These are phyloP conservation scores for Xenopus tropicalis DNA, from an alignment of 2,113 vertebrate genomes.

Conservation along the genomic window UCB_Xtro_10.0 CM004443.2:154330501-154331000, in stretches of 20 bases:
- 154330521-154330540: slow-evolving; percentile 50
- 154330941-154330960: no score
- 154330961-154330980: no score
- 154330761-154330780: not conserved
- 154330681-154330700: not conserved
- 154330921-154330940: no score
- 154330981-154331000: no score
- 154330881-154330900: no score
- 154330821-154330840: no score
- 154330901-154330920: no score
- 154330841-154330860: no score
- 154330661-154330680: not conserved
- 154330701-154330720: not conserved
- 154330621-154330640: not conserved
- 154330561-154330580: not conserved
- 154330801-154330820: no score
- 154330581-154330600: not conserved
- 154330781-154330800: no score
- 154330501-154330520: slow-evolving; percentile 50
- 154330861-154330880: no score
- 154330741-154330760: not conserved
- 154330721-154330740: not conserved
- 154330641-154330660: not conserved
- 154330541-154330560: slow-evolving; percentile 27
- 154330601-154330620: not conserved